Evolutionary conservation across 2,888 invertebrate species (phyloP), one percentile per base, ranked within the genome.

Genomic region (Lydus trimaculatus): DNA sequence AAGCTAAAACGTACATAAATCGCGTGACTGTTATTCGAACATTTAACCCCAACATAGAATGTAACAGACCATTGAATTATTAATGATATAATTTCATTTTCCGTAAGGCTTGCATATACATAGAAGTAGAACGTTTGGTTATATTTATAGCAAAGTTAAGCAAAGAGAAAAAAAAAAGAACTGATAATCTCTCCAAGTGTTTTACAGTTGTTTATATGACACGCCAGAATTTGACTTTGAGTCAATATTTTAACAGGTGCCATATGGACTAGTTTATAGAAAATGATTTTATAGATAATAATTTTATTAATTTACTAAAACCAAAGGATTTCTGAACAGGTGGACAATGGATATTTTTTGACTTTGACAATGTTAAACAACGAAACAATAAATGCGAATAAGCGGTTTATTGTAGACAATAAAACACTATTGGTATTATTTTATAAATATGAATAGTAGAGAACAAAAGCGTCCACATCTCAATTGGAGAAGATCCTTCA

Each of bases 1-100:
- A n/a, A n/a, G n/a, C n/a, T n/a, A n/a, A n/a, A 61, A 31, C 31
- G 36, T 7, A 36, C 15, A 2, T 4, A 7, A 66, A 69, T 78
- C 73, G 77, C 76, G 76, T 75, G 76, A 73, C 76, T 70, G 69
- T 67, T 25, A 77, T 78, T 72, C 73, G 72, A 78, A 75, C 80
- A 81, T 82, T 84, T 84, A 83, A 83, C 43, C 83, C 84, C 76
- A 73, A 79, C 79, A 76, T 80, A 83, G 82, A 81, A 82, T 81
- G 82, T 82, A 83, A 80, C 81, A 79, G 78, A 78, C 77, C 71
- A 71, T 78, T 81, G 73, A 83, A 83, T 84, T 81, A 83, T 83
- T 82, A 80, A 84, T 81, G 76, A 75, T 76, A 76, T 81, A 83
- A 84, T 84, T 83, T 58, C 69, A 65, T 69, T 69, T 69, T 66